These are phyloP conservation scores for Caenorhabditis inopinata DNA, from an alignment of 1,140 invertebrate genomes.

Conservation along the genomic window DNA sequence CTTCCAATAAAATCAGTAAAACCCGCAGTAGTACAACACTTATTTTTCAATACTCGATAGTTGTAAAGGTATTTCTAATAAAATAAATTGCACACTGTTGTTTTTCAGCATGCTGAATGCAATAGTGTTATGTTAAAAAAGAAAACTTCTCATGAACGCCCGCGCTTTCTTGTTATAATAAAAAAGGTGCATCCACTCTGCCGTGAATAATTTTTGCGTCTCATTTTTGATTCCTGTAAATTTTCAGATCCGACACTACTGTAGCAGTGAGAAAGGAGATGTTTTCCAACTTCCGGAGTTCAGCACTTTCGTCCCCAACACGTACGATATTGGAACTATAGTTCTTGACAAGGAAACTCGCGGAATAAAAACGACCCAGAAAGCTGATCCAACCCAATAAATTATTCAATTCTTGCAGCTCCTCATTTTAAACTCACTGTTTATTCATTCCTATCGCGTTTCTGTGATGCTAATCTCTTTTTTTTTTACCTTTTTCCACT, in stretches of 20 bases:
- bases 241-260: constrained; percentile 57
- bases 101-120: too few species aligned
- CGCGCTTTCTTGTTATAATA: too few species aligned
- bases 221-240: too few species aligned
- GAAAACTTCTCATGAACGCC: too few species aligned
- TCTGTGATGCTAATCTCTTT: background rate
- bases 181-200: too few species aligned
- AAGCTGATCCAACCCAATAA: constrained; percentile 28
- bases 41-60: too few species aligned
- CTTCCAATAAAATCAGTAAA: too few species aligned
- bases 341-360: constrained; percentile 48
- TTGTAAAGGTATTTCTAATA: too few species aligned
- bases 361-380: constrained; percentile 5
- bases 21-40: too few species aligned
- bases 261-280: constrained; percentile 61
- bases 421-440: background rate
- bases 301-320: constrained; percentile 61
- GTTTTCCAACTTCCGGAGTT: constrained; percentile 47
- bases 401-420: background rate
- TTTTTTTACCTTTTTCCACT: background rate
- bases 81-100: too few species aligned
- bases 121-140: too few species aligned
- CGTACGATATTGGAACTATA: constrained; percentile 60
- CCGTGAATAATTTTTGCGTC: too few species aligned
- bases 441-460: background rate